A percentile compares a stretch with the other conserved stretches of the same genome.
phyloP scores from a whole-genome alignment of 1,140 invertebrate genomes.

The Zaprionus davidi region DNA sequence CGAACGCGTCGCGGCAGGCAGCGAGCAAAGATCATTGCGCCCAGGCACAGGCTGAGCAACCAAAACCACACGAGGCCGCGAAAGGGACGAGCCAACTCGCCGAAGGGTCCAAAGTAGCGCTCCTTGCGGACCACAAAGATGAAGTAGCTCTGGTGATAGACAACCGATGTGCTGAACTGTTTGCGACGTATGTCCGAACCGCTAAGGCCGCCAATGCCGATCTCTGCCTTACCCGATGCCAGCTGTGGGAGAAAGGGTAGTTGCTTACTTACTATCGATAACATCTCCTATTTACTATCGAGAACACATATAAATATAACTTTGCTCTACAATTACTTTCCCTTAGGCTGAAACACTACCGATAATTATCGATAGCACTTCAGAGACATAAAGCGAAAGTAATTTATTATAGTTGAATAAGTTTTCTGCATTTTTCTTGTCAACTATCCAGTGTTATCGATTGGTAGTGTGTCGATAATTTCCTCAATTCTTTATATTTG shows the following conservation, averaged over 20 bases:
- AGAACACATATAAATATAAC: not conserved
- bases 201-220: slow-evolving; percentile 62
- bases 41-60: slow-evolving; percentile 14
- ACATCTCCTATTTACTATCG: no score
- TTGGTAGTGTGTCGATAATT: not conserved
- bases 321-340: no score
- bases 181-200: slow-evolving; percentile 53
- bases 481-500: no score
- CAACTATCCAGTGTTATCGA: not conserved
- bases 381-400: no score
- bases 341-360: no score
- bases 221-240: slow-evolving; percentile 29
- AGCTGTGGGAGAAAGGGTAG: slow-evolving; percentile 22
- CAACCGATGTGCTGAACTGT: slow-evolving; percentile 52
- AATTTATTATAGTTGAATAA: no score
- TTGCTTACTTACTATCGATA: not conserved
- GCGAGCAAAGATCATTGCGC: slow-evolving; percentile 19
- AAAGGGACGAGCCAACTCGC: slow-evolving; percentile 49
- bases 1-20: slow-evolving; percentile 10
- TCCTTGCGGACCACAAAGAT: slow-evolving; percentile 60
- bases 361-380: not conserved
- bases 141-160: slow-evolving; percentile 61
- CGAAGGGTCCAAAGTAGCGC: slow-evolving; percentile 23
- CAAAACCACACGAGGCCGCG: slow-evolving; percentile 38
- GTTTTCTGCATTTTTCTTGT: no score